Percentiles rank a stretch among this genome's conserved stretches.
phyloP scores from a whole-genome alignment of 1,140 invertebrate genomes.

The Diprion similis region DNA sequence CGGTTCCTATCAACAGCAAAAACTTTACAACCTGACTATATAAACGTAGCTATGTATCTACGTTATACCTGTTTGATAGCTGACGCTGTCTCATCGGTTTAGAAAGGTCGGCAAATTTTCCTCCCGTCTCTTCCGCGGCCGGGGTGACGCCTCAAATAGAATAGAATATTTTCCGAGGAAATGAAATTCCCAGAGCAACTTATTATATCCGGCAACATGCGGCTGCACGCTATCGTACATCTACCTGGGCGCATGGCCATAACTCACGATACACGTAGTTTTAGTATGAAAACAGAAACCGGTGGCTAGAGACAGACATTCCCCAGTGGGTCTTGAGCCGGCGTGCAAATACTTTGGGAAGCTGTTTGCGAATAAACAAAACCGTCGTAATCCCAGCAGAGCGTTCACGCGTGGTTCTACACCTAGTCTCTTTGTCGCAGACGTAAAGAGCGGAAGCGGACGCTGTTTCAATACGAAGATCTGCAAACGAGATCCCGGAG shows the following conservation, averaged over 20 bases:
- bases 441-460: not conserved
- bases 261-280: not conserved
- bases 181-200: slow-evolving; percentile 48
- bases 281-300: not conserved
- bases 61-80: no score
- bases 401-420: slow-evolving; percentile 28
- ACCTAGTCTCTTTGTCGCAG: slow-evolving; percentile 31
- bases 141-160: slow-evolving; percentile 32
- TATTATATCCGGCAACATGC: slow-evolving; percentile 41
- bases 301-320: not conserved
- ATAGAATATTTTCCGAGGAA: slow-evolving; percentile 31
- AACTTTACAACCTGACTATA: no score
- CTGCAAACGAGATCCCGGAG: slow-evolving; percentile 44
- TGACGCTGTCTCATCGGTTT: no score
- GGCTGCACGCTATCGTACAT: slow-evolving; percentile 25
- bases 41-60: no score
- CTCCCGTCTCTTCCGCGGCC: no score
- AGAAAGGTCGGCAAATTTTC: no score
- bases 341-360: slow-evolving; percentile 26
- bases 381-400: slow-evolving; percentile 38
- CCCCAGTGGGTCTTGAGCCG: not conserved
- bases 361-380: slow-evolving; percentile 48
- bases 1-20: no score
- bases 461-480: slow-evolving; percentile 41
- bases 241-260: not conserved